Conservation (phyloP, 2,888 invertebrate species). For the Cantharis rufa region DNA sequence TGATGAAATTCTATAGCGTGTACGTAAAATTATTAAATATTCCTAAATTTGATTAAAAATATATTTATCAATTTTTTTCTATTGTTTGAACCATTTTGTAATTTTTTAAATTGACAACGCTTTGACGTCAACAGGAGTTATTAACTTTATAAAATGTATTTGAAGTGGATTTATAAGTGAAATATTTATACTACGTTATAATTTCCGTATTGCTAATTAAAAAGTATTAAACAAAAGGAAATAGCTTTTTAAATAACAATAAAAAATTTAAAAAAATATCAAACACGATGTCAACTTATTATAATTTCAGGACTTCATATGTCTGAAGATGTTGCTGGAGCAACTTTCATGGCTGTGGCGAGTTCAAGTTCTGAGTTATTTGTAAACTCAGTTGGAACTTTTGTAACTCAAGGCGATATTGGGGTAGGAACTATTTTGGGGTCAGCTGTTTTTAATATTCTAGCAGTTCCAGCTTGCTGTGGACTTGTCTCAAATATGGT, state of each 20-base stretch:
- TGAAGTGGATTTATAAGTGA: not conserved
- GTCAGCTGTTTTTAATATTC: conserved; percentile 78
- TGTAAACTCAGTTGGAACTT: conserved; percentile 81
- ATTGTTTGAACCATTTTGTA: not conserved
- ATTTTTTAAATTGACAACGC: not conserved
- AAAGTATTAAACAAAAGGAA: not conserved
- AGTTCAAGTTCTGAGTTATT: conserved; percentile 87
- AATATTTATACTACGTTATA: not conserved
- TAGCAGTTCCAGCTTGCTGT: conserved; percentile 77
- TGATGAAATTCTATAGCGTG: not conserved
- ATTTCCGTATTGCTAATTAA: not conserved
- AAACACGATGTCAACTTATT: not conserved
- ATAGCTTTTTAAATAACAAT: not conserved
- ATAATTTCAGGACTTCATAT: conserved; percentile 52
- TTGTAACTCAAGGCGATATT: conserved; percentile 73
- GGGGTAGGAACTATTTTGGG: conserved; percentile 81
- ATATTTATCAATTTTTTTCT: not conserved
- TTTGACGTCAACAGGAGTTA: not conserved
- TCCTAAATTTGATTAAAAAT: not conserved
- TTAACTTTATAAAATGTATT: not conserved
- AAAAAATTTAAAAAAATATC: not conserved
- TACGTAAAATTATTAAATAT: not conserved
- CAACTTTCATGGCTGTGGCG: conserved; percentile 90
- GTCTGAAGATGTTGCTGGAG: conserved; percentile 81
- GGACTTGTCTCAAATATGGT: conserved; percentile 67